These are phyloP conservation scores for Chondrosia reniformis DNA, from an alignment of 37 sponge, comb jelly and placozoan species.

Conservation along the genomic window DNA sequence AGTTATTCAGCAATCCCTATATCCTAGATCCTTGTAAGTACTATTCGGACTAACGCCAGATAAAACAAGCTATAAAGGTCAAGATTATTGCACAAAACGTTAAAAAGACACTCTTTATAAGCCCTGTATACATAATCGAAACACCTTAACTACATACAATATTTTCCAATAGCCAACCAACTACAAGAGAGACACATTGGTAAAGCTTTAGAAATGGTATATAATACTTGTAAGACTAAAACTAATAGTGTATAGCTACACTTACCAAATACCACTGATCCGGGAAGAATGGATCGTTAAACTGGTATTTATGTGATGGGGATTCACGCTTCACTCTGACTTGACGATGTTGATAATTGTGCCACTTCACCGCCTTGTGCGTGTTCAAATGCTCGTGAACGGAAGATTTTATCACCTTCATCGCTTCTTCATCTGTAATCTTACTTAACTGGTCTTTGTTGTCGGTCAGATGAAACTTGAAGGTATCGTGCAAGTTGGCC, in stretches of 20 bases:
- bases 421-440: background rate
- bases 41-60: no score
- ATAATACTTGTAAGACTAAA: background rate
- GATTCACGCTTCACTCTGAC: background rate
- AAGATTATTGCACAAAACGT: no score
- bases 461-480: background rate
- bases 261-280: slow-evolving; percentile 24
- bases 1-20: no score
- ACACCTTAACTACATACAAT: no score
- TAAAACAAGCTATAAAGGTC: no score
- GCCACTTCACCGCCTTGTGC: slow-evolving; percentile 4
- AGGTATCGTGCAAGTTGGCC: background rate
- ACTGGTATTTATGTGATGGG: no score
- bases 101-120: no score
- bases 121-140: no score
- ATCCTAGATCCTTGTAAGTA: no score
- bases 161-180: no score
- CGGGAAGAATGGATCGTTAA: background rate
- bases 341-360: background rate
- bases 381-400: background rate
- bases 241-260: background rate
- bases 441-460: background rate
- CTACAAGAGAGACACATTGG: no score
- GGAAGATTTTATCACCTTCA: background rate
- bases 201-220: no score